Base-by-base conservation (phyloP, 2,888 invertebrate genomes). In the Clistopyga incitator region DNA sequence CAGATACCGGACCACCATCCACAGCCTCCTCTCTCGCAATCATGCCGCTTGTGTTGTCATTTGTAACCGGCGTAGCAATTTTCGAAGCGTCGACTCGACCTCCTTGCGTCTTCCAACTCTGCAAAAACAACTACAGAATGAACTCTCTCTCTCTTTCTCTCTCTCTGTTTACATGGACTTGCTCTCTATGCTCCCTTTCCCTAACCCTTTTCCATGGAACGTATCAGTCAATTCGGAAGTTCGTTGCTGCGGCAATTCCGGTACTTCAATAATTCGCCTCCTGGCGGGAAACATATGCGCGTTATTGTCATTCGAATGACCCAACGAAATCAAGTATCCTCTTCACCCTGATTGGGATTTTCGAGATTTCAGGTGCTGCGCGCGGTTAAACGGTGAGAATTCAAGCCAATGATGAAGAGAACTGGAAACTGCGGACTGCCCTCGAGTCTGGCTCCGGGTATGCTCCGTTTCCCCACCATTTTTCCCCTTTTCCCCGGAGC, bases 11-110 rank as follows among this genome's bases (percentile, higher is more conserved):
- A 34, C 38, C 42, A 52, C 34, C 45, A 18, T 34, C 59, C 47
- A 18, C 54, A 20, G 20, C 64, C 23, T 45, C 47, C 76, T 76
- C 61, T 47, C 75, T 72, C 70, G 88, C 90, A 89, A 90, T 90
- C 89, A 89, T 89, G 86, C 82, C 87, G 88, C 88, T 90, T 90
- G 90, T 91, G 89, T 89, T 89, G 89, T 87, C 89, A 88, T 90
- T 90, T 88, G 89, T 89, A 87, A 88, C 86, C 84, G 71, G 86
- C 75, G 87, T 82, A 85, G 89, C 88, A 87, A 89, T 89, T 88
- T 89, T 87, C 84, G 82, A 81, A 84, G 86, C 84, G 78, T 76
- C 87, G 82, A 74, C 47, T 45, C 56, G 47, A 52, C 68, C 25
- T 47, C 29, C 42, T 50, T 42, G 56, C 70, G 23, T 68, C 56